phyloP scores from a whole-genome alignment of 2,113 vertebrate species.

The Upupa epops region DNA sequence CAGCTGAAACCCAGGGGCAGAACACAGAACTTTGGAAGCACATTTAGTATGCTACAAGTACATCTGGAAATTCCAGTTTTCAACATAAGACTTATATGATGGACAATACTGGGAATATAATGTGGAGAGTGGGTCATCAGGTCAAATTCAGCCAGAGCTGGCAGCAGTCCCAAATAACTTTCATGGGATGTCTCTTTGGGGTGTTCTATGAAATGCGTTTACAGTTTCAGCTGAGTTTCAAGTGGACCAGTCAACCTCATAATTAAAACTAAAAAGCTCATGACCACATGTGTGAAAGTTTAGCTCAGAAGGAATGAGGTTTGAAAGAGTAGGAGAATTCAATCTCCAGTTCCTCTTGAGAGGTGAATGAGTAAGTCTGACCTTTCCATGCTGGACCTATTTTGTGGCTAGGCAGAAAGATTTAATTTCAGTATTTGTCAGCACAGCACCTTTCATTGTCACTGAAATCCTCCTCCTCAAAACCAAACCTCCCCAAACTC shows the following conservation, averaged over 20 bases:
- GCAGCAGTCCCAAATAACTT: background rate
- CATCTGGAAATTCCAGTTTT: background rate
- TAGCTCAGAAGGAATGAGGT: background rate
- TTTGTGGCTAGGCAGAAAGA: background rate
- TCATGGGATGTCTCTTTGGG: background rate
- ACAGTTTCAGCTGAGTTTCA: background rate
- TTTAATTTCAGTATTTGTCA: background rate
- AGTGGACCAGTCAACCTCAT: background rate
- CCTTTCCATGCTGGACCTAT: background rate
- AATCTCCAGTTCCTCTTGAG: accelerated
- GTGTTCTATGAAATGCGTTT: background rate
- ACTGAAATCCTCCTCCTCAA: background rate
- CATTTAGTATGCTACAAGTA: background rate
- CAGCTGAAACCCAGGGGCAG: background rate
- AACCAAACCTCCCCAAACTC: background rate
- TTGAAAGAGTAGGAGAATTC: background rate
- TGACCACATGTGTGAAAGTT: background rate
- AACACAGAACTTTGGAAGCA: background rate
- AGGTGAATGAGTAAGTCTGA: background rate
- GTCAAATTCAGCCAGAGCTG: background rate
- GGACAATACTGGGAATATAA: background rate
- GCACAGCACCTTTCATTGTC: background rate
- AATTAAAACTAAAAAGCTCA: background rate
- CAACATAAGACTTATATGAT: background rate
- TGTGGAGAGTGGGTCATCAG: background rate